Evolutionary conservation across 2,797 vertebrate species (phyloP).

Genomic region (Chromobotia macracanthus): DNA sequence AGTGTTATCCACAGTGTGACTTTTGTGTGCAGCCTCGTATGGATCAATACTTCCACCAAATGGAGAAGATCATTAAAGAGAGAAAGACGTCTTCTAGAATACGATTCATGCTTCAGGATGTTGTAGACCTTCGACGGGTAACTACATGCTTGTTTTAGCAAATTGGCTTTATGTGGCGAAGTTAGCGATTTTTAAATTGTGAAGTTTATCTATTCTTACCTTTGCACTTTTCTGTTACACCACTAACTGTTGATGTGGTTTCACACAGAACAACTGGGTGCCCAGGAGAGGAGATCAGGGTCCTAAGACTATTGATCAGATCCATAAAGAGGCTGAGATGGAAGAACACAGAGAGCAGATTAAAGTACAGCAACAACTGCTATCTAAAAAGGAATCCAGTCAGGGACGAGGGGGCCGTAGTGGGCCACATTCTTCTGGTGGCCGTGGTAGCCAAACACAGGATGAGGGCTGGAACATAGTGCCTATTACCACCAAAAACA

Average conservation of each 20-base stretch:
- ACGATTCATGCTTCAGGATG: constrained; percentile 96
- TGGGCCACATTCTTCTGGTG: constrained; percentile 74
- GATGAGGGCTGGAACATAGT: constrained; percentile 98
- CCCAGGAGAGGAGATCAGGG: constrained; percentile 94
- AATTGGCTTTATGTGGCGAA: background rate
- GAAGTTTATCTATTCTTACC: background rate
- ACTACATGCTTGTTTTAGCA: constrained; percentile 19
- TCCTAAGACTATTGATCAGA: constrained; percentile 99
- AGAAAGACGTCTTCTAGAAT: constrained; percentile 96
- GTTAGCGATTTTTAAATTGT: background rate
- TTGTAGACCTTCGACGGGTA: constrained; percentile 92
- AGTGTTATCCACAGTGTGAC: no score
- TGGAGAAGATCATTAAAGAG: constrained; percentile 99
- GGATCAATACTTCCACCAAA: constrained; percentile 98
- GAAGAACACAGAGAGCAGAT: constrained; percentile 95
- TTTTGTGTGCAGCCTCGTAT: constrained; percentile 85
- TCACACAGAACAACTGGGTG: constrained; percentile 88
- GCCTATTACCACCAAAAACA: constrained; percentile 92
- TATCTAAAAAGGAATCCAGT: constrained; percentile 84
- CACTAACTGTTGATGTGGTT: background rate
- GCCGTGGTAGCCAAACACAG: constrained; percentile 81
- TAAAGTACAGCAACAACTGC: constrained; percentile 93
- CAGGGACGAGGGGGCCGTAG: constrained; percentile 69
- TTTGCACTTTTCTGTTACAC: background rate
- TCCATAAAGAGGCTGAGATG: constrained; percentile 96